A percentile compares a stretch with the other conserved stretches of the same genome.
Conservation (phyloP, 2,888 invertebrate species). For the Rhorus exstirpatorius region DNA sequence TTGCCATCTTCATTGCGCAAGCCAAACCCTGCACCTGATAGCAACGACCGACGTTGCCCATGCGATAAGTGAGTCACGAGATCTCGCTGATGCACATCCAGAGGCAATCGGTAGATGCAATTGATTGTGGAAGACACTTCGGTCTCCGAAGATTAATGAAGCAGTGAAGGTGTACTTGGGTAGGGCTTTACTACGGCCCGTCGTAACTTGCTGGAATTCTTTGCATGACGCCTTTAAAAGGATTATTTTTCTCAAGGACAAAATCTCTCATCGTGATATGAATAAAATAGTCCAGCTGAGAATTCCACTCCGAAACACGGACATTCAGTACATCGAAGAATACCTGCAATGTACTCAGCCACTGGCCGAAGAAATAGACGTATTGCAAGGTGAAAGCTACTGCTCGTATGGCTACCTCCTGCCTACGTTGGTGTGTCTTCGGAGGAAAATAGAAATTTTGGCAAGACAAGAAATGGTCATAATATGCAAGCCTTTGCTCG, state of each 20-base stretch:
- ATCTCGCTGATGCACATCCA: constrained; percentile 14
- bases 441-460: background rate
- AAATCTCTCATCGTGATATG: too few relatives aligned
- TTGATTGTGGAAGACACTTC: constrained; percentile 38
- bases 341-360: constrained; percentile 2
- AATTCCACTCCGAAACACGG: background rate
- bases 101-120: constrained; percentile 24
- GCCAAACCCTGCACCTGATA: background rate
- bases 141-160: constrained; percentile 38
- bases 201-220: too few relatives aligned
- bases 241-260: too few relatives aligned
- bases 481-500: too few relatives aligned
- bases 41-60: constrained; percentile 13
- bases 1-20: constrained; percentile 33
- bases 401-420: constrained; percentile 26
- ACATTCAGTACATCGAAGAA: constrained; percentile 22
- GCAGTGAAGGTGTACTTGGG: constrained; percentile 24
- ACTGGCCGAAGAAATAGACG: constrained; percentile 5
- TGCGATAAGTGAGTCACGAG: background rate
- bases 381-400: constrained; percentile 3
- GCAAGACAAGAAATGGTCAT: too few relatives aligned
- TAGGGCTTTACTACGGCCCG: too few relatives aligned
- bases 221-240: too few relatives aligned
- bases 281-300: too few relatives aligned
- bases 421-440: constrained; percentile 8